Conservation (phyloP, 1,140 invertebrate species). For the Ooceraea biroi region DNA sequence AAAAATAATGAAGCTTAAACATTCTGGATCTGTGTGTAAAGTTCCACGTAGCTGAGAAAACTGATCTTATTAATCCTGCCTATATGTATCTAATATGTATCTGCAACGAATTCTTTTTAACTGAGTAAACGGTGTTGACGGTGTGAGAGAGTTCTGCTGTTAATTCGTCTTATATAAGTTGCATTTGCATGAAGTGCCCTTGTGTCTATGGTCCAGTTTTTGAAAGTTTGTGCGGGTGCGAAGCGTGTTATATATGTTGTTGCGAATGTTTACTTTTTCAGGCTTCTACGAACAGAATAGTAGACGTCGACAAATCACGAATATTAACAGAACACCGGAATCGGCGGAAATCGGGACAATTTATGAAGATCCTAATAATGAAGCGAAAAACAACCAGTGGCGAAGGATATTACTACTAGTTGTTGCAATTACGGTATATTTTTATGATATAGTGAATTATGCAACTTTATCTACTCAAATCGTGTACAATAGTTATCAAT, state of each 20-base stretch:
- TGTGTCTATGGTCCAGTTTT: slow-evolving; percentile 19
- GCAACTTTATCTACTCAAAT: not conserved
- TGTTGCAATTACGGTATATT: slow-evolving; percentile 95
- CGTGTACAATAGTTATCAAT: too few relatives aligned
- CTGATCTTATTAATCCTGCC: slow-evolving; percentile 84
- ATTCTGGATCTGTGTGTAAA: slow-evolving; percentile 50
- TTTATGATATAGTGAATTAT: slow-evolving; percentile 7
- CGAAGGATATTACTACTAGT: slow-evolving; percentile 97
- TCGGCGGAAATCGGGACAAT: slow-evolving; percentile 78
- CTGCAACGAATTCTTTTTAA: slow-evolving; percentile 26
- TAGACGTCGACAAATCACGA: slow-evolving; percentile 79
- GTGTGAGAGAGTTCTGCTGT: slow-evolving; percentile 16
- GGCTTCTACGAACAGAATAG: slow-evolving; percentile 85
- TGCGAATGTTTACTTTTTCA: slow-evolving; percentile 72
- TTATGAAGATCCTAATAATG: slow-evolving; percentile 84
- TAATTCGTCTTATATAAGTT: slow-evolving; percentile 26
- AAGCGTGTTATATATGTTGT: not conserved
- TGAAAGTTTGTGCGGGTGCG: not conserved
- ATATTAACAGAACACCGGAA: slow-evolving; percentile 73
- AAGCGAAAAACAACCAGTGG: slow-evolving; percentile 91
- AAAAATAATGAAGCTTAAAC: slow-evolving; percentile 34
- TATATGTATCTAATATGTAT: slow-evolving; percentile 69
- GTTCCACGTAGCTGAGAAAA: slow-evolving; percentile 70
- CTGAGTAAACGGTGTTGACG: not conserved
- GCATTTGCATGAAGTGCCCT: slow-evolving; percentile 21